Percentiles rank a stretch among this genome's conserved stretches.
Evolutionary conservation across 1,140 invertebrate genomes (phyloP).

Genomic region (Rhysida immarginata): DNA sequence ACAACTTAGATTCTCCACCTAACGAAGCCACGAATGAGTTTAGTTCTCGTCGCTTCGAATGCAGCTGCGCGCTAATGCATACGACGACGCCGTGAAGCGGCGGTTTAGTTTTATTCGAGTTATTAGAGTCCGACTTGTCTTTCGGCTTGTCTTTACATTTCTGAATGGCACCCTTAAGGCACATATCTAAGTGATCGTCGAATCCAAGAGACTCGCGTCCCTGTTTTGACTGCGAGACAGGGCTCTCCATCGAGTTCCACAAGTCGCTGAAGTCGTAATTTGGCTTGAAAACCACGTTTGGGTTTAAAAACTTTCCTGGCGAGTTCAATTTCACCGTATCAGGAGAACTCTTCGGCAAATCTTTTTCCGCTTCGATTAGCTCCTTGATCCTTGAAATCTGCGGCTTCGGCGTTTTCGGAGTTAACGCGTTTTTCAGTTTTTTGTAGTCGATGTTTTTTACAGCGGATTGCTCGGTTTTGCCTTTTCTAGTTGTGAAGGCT

Average conservation of each 20-base stretch:
- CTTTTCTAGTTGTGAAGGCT: no score
- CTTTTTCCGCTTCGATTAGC: not conserved
- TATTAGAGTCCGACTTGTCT: not conserved
- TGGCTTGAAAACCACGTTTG: not conserved
- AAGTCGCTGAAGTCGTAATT: not conserved
- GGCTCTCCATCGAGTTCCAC: slow-evolving; percentile 4
- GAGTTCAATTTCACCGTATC: not conserved
- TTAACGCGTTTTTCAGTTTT: no score
- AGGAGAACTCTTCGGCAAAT: not conserved
- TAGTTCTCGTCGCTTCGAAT: slow-evolving; percentile 26
- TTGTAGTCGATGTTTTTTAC: no score
- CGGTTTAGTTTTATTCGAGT: slow-evolving; percentile 10
- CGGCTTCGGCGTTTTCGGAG: not conserved
- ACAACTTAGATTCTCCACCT: slow-evolving; percentile 33
- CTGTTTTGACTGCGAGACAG: slow-evolving; percentile 10
- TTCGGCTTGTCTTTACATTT: slow-evolving; percentile 9
- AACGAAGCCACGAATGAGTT: slow-evolving; percentile 27
- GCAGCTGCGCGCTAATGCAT: slow-evolving; percentile 28
- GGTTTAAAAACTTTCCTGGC: not conserved
- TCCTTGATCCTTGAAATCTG: not conserved
- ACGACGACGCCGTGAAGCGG: slow-evolving; percentile 28
- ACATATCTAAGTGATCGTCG: slow-evolving; percentile 14
- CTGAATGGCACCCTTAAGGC: slow-evolving; percentile 15
- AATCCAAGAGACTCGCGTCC: slow-evolving; percentile 15
- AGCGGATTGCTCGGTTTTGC: no score